Conservation (phyloP, 2,113 vertebrate species). For the Rhinoptilus africanus region DNA sequence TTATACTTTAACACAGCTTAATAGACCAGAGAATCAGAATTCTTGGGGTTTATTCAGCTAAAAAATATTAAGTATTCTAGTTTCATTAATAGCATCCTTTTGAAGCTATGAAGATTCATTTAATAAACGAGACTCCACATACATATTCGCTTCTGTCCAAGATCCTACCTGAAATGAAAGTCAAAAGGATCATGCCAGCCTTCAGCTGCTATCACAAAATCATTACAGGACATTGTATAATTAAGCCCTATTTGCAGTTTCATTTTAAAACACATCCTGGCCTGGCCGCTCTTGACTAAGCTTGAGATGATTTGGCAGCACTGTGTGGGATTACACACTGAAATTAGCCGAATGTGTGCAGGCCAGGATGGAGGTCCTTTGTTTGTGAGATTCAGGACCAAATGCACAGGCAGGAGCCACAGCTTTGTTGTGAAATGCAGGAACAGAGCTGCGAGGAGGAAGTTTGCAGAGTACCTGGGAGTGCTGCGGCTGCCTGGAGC, state of each 20-base stretch:
- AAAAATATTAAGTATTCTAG: not conserved
- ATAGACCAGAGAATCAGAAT: not conserved
- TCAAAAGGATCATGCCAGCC: not conserved
- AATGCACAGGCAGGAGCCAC: not conserved
- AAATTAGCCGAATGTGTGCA: not conserved
- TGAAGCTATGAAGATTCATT: not conserved
- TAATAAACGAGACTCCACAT: not conserved
- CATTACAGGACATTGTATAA: not conserved
- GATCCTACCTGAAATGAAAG: slow-evolving; percentile 2
- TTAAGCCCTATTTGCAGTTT: not conserved
- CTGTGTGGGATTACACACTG: not conserved
- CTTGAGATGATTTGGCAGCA: not conserved
- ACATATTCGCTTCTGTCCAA: not conserved
- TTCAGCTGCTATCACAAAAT: not conserved
- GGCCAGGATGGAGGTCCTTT: not conserved
- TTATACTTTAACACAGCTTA: not conserved
- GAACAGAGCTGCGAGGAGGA: not conserved
- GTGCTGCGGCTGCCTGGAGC: not conserved
- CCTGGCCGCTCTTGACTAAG: not conserved
- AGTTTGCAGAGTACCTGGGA: slow-evolving; percentile 11
- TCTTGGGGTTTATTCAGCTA: not conserved
- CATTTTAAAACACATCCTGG: slow-evolving; percentile 5
- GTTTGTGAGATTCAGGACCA: not conserved
- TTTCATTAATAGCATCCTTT: slow-evolving; percentile 2
- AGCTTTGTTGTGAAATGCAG: not conserved